These are phyloP conservation scores for Trichopria drosophilae DNA, from an alignment of 2,888 invertebrate species.

Conservation along the genomic window DNA sequence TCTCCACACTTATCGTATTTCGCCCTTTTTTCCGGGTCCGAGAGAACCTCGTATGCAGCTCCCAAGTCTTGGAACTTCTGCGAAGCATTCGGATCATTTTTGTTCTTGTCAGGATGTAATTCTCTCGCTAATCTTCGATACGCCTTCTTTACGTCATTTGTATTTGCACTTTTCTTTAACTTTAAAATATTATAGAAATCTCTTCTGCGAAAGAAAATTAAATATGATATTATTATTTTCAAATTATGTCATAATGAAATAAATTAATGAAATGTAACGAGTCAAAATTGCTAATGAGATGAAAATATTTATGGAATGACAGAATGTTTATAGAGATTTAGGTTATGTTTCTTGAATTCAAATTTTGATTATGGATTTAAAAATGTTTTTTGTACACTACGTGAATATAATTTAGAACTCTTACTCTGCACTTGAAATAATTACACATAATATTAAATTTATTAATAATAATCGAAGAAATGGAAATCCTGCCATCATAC, in stretches of 20 bases:
- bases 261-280: background rate
- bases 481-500: conserved; percentile 52
- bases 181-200: conserved; percentile 95
- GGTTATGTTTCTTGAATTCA: conserved; percentile 18
- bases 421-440: conserved; percentile 50
- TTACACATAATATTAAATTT: conserved; percentile 48
- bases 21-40: conserved; percentile 90
- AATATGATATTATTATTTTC: background rate
- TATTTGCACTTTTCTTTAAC: conserved; percentile 80
- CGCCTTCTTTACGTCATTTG: conserved; percentile 96
- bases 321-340: conserved; percentile 20
- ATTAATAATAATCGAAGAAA: conserved; percentile 48
- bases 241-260: background rate
- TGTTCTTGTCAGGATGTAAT: conserved; percentile 96
- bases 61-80: conserved; percentile 94
- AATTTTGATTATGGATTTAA: conserved; percentile 13
- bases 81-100: conserved; percentile 89
- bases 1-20: conserved; percentile 96
- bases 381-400: background rate
- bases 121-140: conserved; percentile 94
- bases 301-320: background rate
- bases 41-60: conserved; percentile 93
- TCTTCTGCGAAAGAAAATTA: conserved; percentile 61
- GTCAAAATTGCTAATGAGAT: background rate
- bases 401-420: conserved; percentile 29